phyloP scores from a whole-genome alignment of 1,140 invertebrate genomes.

The Drosophila miranda region DNA sequence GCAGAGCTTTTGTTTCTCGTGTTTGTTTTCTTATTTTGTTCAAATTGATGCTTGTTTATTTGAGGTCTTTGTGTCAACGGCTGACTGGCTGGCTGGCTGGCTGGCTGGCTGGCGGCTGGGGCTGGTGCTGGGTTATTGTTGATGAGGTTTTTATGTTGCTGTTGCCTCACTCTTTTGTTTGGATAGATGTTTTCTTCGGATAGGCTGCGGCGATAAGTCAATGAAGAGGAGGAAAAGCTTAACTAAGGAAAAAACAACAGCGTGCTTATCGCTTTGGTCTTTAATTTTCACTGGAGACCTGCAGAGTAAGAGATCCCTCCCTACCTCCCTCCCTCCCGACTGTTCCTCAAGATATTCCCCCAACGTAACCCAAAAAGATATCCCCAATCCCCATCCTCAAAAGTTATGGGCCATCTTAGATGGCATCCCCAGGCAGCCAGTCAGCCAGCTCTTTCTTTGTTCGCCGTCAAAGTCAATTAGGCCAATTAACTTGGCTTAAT shows the following conservation, averaged over 20 bases:
- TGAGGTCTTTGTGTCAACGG: constrained; percentile 77
- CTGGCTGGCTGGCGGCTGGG: too few relatives aligned
- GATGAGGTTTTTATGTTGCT: constrained; percentile 58
- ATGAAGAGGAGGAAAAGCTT: not conserved
- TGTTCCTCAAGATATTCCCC: constrained; percentile 16
- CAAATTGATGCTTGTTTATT: constrained; percentile 73
- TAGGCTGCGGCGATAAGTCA: constrained; percentile 61
- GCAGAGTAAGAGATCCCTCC: too few relatives aligned
- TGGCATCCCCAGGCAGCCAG: not conserved
- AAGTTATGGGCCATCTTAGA: constrained; percentile 30
- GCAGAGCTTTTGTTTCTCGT: constrained; percentile 19
- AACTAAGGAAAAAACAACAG: constrained; percentile 33
- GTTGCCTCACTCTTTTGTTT: constrained; percentile 66
- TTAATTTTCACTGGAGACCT: constrained; percentile 43
- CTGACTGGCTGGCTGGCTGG: not conserved
- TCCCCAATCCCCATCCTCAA: constrained; percentile 6
- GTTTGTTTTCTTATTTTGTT: constrained; percentile 41
- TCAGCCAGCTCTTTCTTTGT: constrained; percentile 12
- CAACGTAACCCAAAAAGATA: constrained; percentile 35
- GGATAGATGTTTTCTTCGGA: constrained; percentile 48
- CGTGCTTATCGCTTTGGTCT: constrained; percentile 61
- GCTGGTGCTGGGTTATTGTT: constrained; percentile 24
- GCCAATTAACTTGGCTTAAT: constrained; percentile 76
- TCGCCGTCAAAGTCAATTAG: constrained; percentile 72
- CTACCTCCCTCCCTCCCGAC: too few relatives aligned